These are phyloP conservation scores for Spodoptera littoralis DNA, from an alignment of 2,888 invertebrate species.

Conservation along the genomic window DNA sequence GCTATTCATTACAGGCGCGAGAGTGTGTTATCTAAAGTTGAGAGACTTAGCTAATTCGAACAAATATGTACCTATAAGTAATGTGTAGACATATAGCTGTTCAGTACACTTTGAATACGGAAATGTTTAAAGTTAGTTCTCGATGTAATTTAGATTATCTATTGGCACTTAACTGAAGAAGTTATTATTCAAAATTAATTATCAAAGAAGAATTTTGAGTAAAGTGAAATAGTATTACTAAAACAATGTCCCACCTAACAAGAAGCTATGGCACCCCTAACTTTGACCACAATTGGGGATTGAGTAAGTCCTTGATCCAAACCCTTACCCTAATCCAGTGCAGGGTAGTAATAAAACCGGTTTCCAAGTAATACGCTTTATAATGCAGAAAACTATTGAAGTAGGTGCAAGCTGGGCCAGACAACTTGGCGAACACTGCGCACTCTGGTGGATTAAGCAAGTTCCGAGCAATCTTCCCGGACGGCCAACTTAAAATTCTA, in stretches of 20 bases:
- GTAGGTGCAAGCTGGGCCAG: conserved; percentile 52
- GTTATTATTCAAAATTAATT: too few species aligned
- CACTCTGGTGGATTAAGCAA: conserved; percentile 77
- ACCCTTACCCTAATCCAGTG: conserved; percentile 24
- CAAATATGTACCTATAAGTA: conserved; percentile 50
- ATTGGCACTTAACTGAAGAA: neutral
- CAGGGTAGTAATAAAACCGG: conserved; percentile 44
- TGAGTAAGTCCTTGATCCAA: conserved; percentile 21
- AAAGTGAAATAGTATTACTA: too few species aligned
- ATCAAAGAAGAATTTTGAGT: too few species aligned
- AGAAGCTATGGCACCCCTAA: conserved; percentile 8
- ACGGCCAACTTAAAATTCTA: conserved; percentile 81
- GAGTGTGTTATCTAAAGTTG: conserved; percentile 66
- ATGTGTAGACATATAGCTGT: conserved; percentile 33
- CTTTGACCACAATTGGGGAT: conserved; percentile 35
- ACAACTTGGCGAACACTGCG: conserved; percentile 59
- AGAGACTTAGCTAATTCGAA: conserved; percentile 57
- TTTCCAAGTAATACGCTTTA: conserved; percentile 41
- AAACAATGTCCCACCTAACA: neutral
- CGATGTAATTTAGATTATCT: conserved; percentile 18
- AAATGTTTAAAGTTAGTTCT: conserved; percentile 27
- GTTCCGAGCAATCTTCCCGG: conserved; percentile 73
- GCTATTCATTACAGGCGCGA: conserved; percentile 68
- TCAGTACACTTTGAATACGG: conserved; percentile 39
- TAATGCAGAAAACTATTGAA: conserved; percentile 55